Conservation (phyloP, 1,140 invertebrate genomes). For the Plutomurus gul region DNA sequence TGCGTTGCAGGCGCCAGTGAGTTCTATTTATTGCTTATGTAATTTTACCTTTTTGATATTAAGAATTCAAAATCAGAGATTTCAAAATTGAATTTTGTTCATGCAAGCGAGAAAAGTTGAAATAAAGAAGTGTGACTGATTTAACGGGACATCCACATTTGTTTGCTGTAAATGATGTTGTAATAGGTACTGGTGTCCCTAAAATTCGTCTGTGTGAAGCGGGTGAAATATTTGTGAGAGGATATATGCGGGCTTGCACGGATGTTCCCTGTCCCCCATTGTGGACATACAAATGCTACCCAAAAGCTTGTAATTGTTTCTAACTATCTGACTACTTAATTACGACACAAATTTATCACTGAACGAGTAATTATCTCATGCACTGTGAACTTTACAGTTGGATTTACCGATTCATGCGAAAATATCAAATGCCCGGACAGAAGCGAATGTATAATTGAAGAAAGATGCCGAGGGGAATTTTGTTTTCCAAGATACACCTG, state of each 20-base stretch:
- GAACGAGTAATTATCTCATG: not conserved
- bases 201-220: not conserved
- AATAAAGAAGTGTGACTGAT: not conserved
- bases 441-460: not conserved
- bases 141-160: not conserved
- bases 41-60: not conserved
- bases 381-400: not conserved
- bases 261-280: not conserved
- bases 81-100: not conserved
- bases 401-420: not conserved
- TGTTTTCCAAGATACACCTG: not conserved
- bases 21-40: not conserved
- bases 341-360: not conserved
- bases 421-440: not conserved
- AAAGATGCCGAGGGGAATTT: conserved; percentile 14
- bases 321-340: not conserved
- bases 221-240: not conserved
- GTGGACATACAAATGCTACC: conserved; percentile 14
- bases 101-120: not conserved
- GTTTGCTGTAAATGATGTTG: not conserved
- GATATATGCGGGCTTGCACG: not conserved
- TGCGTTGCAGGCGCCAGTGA: not conserved
- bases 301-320: not conserved
- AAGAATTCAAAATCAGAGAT: not conserved
- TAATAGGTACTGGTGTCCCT: not conserved